phyloP scores from a whole-genome alignment of 2,888 invertebrate species.

The Chrysodeixis includens region DNA sequence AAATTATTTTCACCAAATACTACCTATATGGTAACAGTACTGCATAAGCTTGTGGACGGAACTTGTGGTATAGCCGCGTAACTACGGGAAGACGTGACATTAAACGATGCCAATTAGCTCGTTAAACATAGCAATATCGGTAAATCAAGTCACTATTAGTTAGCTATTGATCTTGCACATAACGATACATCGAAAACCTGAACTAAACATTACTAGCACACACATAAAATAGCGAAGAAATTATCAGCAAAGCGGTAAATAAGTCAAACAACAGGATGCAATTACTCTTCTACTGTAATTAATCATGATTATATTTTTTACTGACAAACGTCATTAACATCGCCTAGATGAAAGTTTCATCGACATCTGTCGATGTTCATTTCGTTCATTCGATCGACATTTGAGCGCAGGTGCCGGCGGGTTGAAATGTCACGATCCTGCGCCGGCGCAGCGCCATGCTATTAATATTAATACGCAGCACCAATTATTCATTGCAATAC shows the following conservation, averaged over 20 bases:
- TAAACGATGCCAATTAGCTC: conserved; percentile 1
- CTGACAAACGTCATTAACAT: conserved; percentile 34
- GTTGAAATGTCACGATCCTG: conserved; percentile 60
- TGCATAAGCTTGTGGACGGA: too few species aligned
- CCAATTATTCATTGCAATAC: conserved; percentile 54
- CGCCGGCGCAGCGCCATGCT: conserved; percentile 29
- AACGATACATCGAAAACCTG: neutral
- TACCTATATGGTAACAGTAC: too few species aligned
- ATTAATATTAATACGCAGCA: conserved; percentile 56
- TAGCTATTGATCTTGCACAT: neutral
- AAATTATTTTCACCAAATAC: too few species aligned
- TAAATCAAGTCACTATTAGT: conserved; percentile 1
- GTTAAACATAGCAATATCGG: neutral
- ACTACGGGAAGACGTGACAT: neutral
- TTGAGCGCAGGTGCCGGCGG: conserved; percentile 55
- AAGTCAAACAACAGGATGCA: conserved; percentile 40
- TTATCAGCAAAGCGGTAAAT: conserved; percentile 13
- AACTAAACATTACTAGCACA: neutral
- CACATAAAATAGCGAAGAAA: neutral
- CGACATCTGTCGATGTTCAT: conserved; percentile 58
- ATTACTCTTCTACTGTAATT: conserved; percentile 43
- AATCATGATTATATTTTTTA: conserved; percentile 41
- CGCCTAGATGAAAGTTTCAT: conserved; percentile 53
- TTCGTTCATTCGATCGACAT: too few species aligned
- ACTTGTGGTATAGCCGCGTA: too few species aligned